Evolutionary conservation across 1,140 invertebrate genomes (phyloP), one percentile per base, ranked within the genome.

Genomic region (Cydia fagiglandana): DNA sequence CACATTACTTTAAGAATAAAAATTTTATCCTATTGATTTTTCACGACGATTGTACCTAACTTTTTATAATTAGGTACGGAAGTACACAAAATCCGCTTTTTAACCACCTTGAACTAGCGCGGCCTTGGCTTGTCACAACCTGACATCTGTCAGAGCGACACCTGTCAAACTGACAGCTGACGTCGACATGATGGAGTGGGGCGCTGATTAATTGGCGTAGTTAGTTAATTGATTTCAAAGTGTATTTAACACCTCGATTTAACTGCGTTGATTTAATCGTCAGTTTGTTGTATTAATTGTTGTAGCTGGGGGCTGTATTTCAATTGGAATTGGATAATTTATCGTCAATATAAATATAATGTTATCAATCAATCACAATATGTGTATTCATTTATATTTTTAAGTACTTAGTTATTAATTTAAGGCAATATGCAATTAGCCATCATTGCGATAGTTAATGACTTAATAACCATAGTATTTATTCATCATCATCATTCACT

Each of bases 81-180:
- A 70, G 66, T 70, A n/a, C 41, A 41, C 30, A 70, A 70, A 70
- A 70, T 70, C 66, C 66, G 66, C 66, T 38, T 70, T n/a, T 61
- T 38, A 17, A 41, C n/a, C 66, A 41, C 66, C 66, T 70, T 70
- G 66, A 70, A 70, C 66, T 20, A 38, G 34, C 64, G 28, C 34
- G 34, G 17, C 66, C 66, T 70, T 70, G 66, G 34, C 17, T 30
- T 70, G 66, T 70, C 66, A 70, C 45, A 70, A 79, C 76, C 53
- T 84, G 87, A 84, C 83, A 84, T 81, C 82, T 85, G 87, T 86
- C 87, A 87, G 56, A 53, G 76, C 83, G 84, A 85, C 84, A 85
- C 76, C 79, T 86, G 86, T 85, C 84, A 84, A 17, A 68, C 78
- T 88, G 87, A 90, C 86, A 86, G 80, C 77, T 84, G 83, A 85